Conservation (phyloP, 2,888 invertebrate genomes). For the Bimastos eiseni region DNA sequence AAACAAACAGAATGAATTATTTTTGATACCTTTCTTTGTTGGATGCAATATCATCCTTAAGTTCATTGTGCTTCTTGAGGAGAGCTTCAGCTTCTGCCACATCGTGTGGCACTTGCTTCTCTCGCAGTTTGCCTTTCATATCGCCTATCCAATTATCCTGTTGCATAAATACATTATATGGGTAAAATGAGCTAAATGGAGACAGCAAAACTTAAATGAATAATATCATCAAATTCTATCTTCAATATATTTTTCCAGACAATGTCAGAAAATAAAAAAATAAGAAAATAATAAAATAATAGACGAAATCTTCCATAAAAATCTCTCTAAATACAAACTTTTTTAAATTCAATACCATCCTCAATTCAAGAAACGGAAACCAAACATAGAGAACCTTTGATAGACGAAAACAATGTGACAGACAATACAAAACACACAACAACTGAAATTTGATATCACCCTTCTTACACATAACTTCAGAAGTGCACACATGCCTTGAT, state of each 20-base stretch:
- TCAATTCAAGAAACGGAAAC: neutral
- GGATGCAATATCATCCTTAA: conserved; percentile 85
- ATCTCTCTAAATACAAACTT: no score
- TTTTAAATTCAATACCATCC: no score
- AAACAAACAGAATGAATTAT: neutral
- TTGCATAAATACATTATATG: neutral
- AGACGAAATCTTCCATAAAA: neutral
- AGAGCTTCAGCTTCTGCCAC: conserved; percentile 89
- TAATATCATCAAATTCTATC: neutral
- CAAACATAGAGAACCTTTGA: neutral
- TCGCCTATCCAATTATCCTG: conserved; percentile 43
- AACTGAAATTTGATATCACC: no score
- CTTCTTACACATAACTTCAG: no score
- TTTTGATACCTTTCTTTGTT: conserved; percentile 81
- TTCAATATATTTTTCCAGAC: no score
- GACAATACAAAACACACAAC: no score
- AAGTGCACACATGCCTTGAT: no score
- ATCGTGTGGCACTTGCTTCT: conserved; percentile 59
- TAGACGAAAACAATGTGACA: neutral
- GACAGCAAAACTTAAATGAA: neutral
- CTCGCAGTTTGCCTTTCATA: conserved; percentile 53
- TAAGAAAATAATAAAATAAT: neutral
- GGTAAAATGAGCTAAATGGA: no score
- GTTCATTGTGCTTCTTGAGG: conserved; percentile 85
- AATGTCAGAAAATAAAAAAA: neutral